phyloP scores from a whole-genome alignment of 2,888 invertebrate genomes.

The Xylota segnis region DNA sequence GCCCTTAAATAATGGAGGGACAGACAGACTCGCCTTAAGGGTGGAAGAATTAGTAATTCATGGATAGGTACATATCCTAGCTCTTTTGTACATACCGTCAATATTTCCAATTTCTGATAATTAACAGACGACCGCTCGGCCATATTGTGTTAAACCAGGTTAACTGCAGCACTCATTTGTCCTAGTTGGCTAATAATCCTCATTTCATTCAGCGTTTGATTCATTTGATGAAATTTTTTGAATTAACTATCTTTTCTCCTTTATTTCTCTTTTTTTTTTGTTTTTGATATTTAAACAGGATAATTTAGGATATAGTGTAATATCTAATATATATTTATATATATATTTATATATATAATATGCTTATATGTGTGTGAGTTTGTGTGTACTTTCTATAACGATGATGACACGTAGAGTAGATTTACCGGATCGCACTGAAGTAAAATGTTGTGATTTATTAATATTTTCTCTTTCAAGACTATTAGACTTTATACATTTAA shows the following conservation, averaged over 20 bases:
- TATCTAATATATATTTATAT: slow-evolving; percentile 44
- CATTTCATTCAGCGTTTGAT: slow-evolving; percentile 82
- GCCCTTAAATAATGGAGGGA: slow-evolving; percentile 1
- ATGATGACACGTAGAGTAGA: slow-evolving; percentile 67
- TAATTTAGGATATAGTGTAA: slow-evolving; percentile 68
- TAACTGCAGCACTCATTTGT: slow-evolving; percentile 84
- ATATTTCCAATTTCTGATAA: slow-evolving; percentile 84
- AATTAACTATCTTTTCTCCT: slow-evolving; percentile 19
- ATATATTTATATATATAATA: too few species aligned
- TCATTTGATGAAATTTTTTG: slow-evolving; percentile 53
- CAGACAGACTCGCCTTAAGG: neutral
- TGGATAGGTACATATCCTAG: neutral
- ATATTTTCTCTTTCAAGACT: slow-evolving; percentile 25
- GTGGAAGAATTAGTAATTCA: neutral
- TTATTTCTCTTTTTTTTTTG: slow-evolving; percentile 19
- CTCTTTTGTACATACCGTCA: slow-evolving; percentile 83
- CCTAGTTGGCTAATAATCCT: slow-evolving; percentile 83
- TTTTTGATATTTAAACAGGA: slow-evolving; percentile 57
- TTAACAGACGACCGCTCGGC: slow-evolving; percentile 84
- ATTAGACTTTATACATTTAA: slow-evolving; percentile 53
- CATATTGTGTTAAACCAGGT: slow-evolving; percentile 85
- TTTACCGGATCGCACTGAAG: slow-evolving; percentile 61
- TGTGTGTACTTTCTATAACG: slow-evolving; percentile 53
- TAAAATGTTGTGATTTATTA: slow-evolving; percentile 53
- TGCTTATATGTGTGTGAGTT: slow-evolving; percentile 48